Percentiles rank a stretch among this genome's conserved stretches.
These are phyloP conservation scores for Nerophis lumbriciformis DNA, from an alignment of 2,113 vertebrate species.

Conservation along the genomic window DNA sequence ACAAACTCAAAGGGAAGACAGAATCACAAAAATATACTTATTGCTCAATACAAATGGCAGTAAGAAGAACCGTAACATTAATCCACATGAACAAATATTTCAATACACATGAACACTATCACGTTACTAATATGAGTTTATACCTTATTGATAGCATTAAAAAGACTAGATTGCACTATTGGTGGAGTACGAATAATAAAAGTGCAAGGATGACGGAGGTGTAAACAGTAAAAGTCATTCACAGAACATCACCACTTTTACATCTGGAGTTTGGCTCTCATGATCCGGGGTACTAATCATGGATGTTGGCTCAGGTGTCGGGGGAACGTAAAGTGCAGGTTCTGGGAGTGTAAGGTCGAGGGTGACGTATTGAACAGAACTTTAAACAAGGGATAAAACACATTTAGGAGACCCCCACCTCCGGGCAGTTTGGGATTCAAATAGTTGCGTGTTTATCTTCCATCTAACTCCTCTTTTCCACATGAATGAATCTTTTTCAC, in stretches of 20 bases:
- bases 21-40: slow-evolving; percentile 62
- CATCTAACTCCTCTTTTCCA: too few species aligned
- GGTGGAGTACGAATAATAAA: too few species aligned
- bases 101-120: neutral
- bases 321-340: neutral
- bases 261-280: too few species aligned
- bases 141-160: slow-evolving; percentile 41
- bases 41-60: slow-evolving; percentile 72
- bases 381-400: slow-evolving; percentile 60
- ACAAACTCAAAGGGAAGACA: slow-evolving; percentile 50
- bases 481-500: too few species aligned
- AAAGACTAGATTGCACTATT: slow-evolving; percentile 20
- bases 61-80: slow-evolving; percentile 44
- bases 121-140: slow-evolving; percentile 48
- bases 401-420: slow-evolving; percentile 57
- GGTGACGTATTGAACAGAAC: slow-evolving; percentile 63
- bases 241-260: neutral
- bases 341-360: slow-evolving; percentile 22
- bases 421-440: slow-evolving; percentile 33
- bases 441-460: too few species aligned
- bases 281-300: neutral
- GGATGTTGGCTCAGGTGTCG: neutral
- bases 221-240: slow-evolving; percentile 5
- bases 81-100: slow-evolving; percentile 50
- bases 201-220: slow-evolving; percentile 34